Evolutionary conservation across 1,140 invertebrate genomes (phyloP), one percentile per base, ranked within the genome.

Genomic region (Cyclina sinensis): DNA sequence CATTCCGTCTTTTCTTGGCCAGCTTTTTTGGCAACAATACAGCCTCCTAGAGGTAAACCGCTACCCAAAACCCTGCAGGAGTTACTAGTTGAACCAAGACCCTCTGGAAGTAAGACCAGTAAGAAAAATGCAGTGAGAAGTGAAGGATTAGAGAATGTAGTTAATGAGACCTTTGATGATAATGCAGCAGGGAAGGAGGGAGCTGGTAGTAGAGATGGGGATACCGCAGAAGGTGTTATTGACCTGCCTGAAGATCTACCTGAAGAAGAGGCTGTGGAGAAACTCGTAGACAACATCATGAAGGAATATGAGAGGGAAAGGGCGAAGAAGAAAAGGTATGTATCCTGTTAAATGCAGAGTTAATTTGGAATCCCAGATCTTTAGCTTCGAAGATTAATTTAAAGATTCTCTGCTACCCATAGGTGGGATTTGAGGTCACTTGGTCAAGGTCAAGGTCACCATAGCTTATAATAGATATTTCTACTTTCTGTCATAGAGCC

Each of bases 1-100:
- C 81, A 90, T 35, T 76, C 91, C 9, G 27, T 91, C 18, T 93
- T 92, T 88, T 51, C 83, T 24, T 93, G 92, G 92, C 92, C 92
- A 24, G 92, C 91, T 30, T 62, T 93, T 16, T 48, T 93, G 39
- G 89, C 92, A 30, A 88, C 91, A 21, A 82, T 91, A 37, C 59
- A 65, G 16, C 89, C 91, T 7, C 87, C 87, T 2, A 43, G 24
- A 78, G 48, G 27, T 5, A 37, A n/a, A 0, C 46, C 73, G 12
- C 21, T 85, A 46, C 83, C 83, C 3, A n/a, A 46, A 59, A 24
- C 12, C 43, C 30, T 85, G 21, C 43, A 65, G 32, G 51, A 32
- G 7, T 16, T 48, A 14, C 2, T 14, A 35, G n/a, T 16, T n/a
- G 7, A 81, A 30, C 21, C 14, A 3, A 35, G 32, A 73, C 46